Percentiles rank a stretch among this genome's conserved stretches.
These are phyloP conservation scores for Agelaius phoeniceus DNA, from an alignment of 2,113 vertebrate species.

Conservation along the genomic window DNA sequence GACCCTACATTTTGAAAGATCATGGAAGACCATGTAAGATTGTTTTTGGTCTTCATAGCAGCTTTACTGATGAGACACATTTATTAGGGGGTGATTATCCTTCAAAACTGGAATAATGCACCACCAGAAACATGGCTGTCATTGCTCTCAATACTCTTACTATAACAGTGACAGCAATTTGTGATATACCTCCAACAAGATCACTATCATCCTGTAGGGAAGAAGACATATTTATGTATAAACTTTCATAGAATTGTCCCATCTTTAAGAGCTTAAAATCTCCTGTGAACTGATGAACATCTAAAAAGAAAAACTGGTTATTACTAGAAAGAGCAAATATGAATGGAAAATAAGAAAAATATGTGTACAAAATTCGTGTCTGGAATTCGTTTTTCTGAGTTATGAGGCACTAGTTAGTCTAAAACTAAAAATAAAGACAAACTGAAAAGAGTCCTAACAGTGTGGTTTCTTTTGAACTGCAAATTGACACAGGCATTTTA, in stretches of 20 bases:
- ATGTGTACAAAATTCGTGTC: not conserved
- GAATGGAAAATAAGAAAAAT: constrained; percentile 37
- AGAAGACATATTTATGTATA: not conserved
- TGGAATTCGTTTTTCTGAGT: not conserved
- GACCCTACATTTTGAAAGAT: not conserved
- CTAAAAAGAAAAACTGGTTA: not conserved
- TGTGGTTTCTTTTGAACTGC: constrained; percentile 20
- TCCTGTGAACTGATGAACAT: not conserved
- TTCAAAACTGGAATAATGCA: not conserved
- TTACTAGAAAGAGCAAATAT: constrained; percentile 34
- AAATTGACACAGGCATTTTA: constrained; percentile 21
- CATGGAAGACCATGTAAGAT: not conserved
- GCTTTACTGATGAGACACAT: not conserved
- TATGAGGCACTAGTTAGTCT: not conserved
- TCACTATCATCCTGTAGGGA: not conserved
- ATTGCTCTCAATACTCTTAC: not conserved
- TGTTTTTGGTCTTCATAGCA: rapidly evolving
- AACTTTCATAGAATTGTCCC: not conserved
- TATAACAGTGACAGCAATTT: not conserved
- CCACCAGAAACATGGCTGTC: not conserved
- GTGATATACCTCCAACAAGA: not conserved
- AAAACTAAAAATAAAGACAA: constrained; percentile 52
- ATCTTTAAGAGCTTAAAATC: not conserved
- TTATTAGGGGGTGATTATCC: not conserved
- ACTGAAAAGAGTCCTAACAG: constrained; percentile 15